Evolutionary conservation across 2,797 vertebrate species (phyloP), one percentile per base, ranked within the genome.

Genomic region (Pachyuromys duprasi): DNA sequence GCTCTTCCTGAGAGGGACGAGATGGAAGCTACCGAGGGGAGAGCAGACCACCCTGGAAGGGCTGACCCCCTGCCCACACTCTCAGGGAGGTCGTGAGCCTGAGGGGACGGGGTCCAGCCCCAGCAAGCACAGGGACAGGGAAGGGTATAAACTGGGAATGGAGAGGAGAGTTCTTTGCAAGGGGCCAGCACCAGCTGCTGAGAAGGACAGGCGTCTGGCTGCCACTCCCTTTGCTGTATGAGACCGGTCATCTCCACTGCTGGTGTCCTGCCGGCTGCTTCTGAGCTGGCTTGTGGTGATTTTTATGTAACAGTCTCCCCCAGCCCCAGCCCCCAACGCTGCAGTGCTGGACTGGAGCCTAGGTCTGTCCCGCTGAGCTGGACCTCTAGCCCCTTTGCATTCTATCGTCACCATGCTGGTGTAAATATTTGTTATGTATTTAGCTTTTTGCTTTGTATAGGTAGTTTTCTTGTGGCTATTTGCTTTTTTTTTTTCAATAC

Each of bases 371-470:
- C 53, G 39, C 53, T 1, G 36, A 80, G n/a, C 6, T 42, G 9
- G n/a, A 26, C 28, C 67, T 11, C 9, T 15, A 49, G 5, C 18
- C 20, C 24, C 17, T 14, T 75, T 89, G 86, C 55, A 75, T 60
- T 33, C 69, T 74, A 31, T 90, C 45, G 76, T 89, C 62, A 82
- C 57, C 15, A 8, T 39, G 36, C 90, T 60, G 31, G n/a, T 79
- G 31, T 15, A 81, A 60, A 60, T 83, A 92, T 80, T 70, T 86
- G 33, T 76, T 84, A 78, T 36, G 28, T 84, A 6, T 70, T 88
- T 84, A 53, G 75, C 86, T 75, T 83, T 93, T 91, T 82, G 90
- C 33, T 74, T 83, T 94, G 22, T 81, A 78, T 72, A 67, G 20
- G 17, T 18, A 75, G 57, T 89, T 89, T 63, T 45, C 79, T 82